Conservation (phyloP, 1,140 invertebrate genomes). For the Pissodes strobi region DNA sequence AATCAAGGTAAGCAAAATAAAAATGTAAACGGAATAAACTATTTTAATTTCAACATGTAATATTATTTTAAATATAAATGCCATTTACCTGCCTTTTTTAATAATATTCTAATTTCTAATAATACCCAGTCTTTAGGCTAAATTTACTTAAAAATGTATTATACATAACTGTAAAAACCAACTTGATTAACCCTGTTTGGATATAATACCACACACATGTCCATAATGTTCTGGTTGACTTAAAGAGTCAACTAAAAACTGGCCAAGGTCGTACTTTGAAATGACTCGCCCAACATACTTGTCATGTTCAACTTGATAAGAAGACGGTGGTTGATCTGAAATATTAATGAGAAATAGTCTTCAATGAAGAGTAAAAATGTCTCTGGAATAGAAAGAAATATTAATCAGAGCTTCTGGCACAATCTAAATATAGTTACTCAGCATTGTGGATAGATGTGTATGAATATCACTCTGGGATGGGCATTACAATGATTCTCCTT, state of each 20-base stretch:
- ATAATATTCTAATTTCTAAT: background rate
- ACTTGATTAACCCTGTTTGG: conserved; percentile 17
- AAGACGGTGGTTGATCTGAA: conserved; percentile 62
- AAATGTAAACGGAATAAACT: conserved; percentile 1
- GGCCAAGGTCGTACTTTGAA: conserved; percentile 75
- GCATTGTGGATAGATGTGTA: too few species aligned
- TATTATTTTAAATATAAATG: background rate
- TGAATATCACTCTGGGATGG: too few species aligned
- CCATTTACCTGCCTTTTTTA: background rate
- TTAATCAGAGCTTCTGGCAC: too few species aligned
- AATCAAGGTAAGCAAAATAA: too few species aligned
- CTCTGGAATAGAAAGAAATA: background rate
- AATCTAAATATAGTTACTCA: too few species aligned
- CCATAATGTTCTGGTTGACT: conserved; percentile 69
- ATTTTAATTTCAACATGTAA: background rate
- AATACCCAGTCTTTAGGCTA: too few species aligned
- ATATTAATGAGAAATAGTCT: background rate
- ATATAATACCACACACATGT: conserved; percentile 66
- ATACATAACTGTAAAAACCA: too few species aligned
- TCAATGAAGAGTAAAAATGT: background rate
- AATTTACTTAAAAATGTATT: too few species aligned
- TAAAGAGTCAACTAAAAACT: conserved; percentile 74
- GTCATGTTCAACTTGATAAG: conserved; percentile 63
- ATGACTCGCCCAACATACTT: conserved; percentile 68
- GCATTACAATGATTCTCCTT: too few species aligned